phyloP scores from a whole-genome alignment of 2,797 vertebrate species.

The Trichosurus vulpecula region DNA sequence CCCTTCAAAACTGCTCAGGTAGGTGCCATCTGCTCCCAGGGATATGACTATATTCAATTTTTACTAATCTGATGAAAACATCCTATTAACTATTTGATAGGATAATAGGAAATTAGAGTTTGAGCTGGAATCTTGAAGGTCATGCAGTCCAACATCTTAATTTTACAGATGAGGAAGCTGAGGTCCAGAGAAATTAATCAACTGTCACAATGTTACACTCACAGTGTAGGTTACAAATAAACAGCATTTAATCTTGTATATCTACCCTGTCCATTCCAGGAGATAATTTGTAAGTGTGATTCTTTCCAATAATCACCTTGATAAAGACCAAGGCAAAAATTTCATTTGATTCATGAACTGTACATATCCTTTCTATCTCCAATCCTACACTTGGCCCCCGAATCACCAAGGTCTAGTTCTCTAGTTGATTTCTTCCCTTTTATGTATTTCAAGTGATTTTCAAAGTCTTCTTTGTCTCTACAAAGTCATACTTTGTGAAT shows the following conservation, averaged over 20 bases:
- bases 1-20: neutral
- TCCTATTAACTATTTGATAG: neutral
- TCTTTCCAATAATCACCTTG: neutral
- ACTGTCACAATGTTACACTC: neutral
- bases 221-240: neutral
- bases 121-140: neutral
- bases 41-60: neutral
- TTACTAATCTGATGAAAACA: neutral
- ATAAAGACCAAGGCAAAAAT: neutral
- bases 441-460: neutral
- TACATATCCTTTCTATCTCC: neutral
- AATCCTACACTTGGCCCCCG: neutral
- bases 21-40: neutral
- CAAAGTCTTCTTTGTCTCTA: neutral
- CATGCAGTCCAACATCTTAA: neutral
- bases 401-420: neutral
- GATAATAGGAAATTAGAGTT: neutral
- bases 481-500: slow-evolving; percentile 31
- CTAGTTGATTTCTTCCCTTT: neutral
- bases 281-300: neutral
- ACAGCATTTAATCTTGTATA: neutral
- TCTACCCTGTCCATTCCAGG: neutral
- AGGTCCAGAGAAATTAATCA: neutral
- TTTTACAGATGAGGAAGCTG: neutral
- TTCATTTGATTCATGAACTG: neutral